Conservation (phyloP, 2,888 invertebrate genomes). For the Seira ritae region DNA sequence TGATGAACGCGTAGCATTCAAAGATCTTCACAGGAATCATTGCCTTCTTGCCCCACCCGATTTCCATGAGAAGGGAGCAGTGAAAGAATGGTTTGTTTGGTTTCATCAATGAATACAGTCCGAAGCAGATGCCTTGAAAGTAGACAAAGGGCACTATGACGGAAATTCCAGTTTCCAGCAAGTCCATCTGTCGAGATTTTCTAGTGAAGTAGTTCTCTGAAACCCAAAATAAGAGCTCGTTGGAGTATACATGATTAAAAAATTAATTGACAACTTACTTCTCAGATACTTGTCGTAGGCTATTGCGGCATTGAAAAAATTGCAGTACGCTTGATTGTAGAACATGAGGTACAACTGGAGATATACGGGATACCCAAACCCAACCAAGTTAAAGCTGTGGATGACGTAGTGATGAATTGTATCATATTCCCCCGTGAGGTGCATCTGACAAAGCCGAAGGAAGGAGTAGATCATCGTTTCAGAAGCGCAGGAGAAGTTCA, state of each 20-base stretch:
- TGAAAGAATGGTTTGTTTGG: constrained; percentile 42
- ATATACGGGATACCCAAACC: constrained; percentile 35
- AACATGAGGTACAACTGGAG: constrained; percentile 43
- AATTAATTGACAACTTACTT: constrained; percentile 28
- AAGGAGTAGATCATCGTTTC: constrained; percentile 45
- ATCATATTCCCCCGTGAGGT: constrained; percentile 26
- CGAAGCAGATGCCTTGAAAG: constrained; percentile 33
- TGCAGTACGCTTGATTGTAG: constrained; percentile 27
- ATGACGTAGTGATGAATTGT: constrained; percentile 32
- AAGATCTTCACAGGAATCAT: constrained; percentile 35
- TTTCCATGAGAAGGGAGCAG: constrained; percentile 36
- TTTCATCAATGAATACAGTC: constrained; percentile 30
- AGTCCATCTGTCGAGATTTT: background rate
- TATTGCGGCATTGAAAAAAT: constrained; percentile 26
- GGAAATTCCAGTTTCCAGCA: background rate
- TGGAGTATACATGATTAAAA: no score
- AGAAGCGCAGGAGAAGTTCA: constrained; percentile 41
- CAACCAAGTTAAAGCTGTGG: constrained; percentile 51
- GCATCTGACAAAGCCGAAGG: constrained; percentile 52
- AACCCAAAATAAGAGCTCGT: no score
- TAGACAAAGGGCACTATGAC: constrained; percentile 13
- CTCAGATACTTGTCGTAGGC: constrained; percentile 16
- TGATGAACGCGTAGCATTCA: constrained; percentile 42
- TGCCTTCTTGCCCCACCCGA: constrained; percentile 19
- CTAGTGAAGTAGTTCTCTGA: constrained; percentile 14